Evolutionary conservation across 2,888 invertebrate species (phyloP), one percentile per base, ranked within the genome.

Genomic region (Argyresthia goedartella): DNA sequence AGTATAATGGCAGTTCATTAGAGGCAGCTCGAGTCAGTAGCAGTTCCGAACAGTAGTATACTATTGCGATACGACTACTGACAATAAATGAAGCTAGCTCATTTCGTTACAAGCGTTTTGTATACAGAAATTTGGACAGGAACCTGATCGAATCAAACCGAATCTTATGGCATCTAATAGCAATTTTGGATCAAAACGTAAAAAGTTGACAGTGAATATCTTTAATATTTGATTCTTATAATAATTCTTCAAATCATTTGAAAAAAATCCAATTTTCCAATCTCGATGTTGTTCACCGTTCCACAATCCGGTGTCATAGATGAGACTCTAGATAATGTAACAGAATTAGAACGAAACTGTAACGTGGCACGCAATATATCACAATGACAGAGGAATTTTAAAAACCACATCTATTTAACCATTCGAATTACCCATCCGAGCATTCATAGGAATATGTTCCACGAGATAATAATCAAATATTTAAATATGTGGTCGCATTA

Each of bases 391-490:
- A 35, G 48, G 48, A 35, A 48, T 48, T 39, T 48, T 36, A 15
- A 48, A 48, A 36, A 35, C 25, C 48, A 48, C 10, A 36, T 36
- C 14, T 44, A 44, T 14, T 9, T 15, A 14, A 15, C 15, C 15
- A 48, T 48, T 48, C 14, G 15, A 48, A 48, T 48, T 44, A 44
- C 44, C 9, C 14, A 14, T 15, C 44, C 7, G 14, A 44, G 13
- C 9, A 14, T 15, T 55, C 66, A 64, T 65, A 58, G 60, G 64
- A 66, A 62, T 57, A 64, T 64, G 60, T 66, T 65, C 69, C 64
- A 60, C 56, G 58, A 73, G 72, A 80, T 80, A 75, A 78, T 65
- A 78, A 81, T 81, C 73, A 78, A 80, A 79, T 78, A 81, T 81
- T 81, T 64, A 80, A 81, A 81, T 80, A 70, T 61, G 63, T 57